Evolutionary conservation across 2,113 vertebrate species (phyloP).

Genomic region (Rhea americana): DNA sequence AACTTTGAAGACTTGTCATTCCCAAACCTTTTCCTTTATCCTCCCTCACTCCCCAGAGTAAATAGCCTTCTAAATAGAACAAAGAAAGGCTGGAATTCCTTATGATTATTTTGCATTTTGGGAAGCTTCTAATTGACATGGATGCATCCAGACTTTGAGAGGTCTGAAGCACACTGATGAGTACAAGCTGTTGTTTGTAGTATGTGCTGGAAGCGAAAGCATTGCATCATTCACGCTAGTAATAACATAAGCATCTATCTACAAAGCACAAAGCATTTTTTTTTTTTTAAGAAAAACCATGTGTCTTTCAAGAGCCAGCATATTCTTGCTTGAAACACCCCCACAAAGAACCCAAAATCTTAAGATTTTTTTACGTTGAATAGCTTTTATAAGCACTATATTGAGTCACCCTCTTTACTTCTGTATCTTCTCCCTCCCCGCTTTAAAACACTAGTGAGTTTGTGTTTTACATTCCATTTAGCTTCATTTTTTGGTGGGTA

Average conservation of each 20-base stretch:
- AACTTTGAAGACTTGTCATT: not conserved
- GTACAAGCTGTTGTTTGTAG: not conserved
- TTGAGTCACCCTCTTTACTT: not conserved
- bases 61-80: not conserved
- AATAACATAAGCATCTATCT: not conserved
- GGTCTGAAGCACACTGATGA: not conserved
- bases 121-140: not conserved
- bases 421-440: not conserved
- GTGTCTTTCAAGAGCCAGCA: not conserved
- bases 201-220: not conserved
- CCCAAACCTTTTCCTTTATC: not conserved
- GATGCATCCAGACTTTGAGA: not conserved
- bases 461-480: not conserved
- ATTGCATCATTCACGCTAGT: not conserved
- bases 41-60: no score
- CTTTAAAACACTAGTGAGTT: not conserved
- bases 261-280: not conserved
- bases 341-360: not conserved
- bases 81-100: not conserved
- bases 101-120: not conserved
- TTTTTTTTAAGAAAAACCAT: not conserved
- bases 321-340: not conserved
- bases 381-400: not conserved
- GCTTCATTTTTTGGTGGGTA: not conserved
- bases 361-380: not conserved